These are phyloP conservation scores for Grammomys dolichurus DNA, from an alignment of 2,113 vertebrate genomes.

Conservation along the genomic window DNA sequence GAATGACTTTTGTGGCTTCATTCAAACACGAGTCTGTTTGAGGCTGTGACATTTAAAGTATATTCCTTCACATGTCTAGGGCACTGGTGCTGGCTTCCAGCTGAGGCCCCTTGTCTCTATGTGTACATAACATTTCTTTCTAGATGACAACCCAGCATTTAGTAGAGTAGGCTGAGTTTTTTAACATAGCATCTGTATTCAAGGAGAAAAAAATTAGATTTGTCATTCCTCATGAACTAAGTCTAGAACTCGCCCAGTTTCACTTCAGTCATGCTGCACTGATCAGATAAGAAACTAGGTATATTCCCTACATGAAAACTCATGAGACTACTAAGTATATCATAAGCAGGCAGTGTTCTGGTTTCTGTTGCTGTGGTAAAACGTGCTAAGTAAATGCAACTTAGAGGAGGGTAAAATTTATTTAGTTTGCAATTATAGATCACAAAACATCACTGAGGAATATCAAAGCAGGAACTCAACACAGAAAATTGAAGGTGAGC, in stretches of 20 bases:
- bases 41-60: neutral
- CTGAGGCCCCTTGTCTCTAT: neutral
- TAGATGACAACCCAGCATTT: neutral
- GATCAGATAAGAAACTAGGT: neutral
- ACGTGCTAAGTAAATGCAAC: neutral
- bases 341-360: neutral
- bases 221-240: neutral
- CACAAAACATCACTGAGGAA: neutral
- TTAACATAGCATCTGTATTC: neutral
- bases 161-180: neutral
- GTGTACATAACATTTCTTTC: neutral
- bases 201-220: constrained; percentile 8
- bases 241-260: neutral
- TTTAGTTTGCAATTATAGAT: neutral
- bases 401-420: neutral
- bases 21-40: neutral
- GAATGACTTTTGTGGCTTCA: neutral
- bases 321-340: rapidly evolving
- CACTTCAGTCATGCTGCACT: neutral
- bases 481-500: neutral
- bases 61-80: neutral
- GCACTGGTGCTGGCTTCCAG: neutral
- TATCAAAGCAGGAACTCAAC: neutral
- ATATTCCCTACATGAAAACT: neutral
- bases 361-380: neutral